Conservation (phyloP, 2,113 vertebrate species). For the Canis aureus region DNA sequence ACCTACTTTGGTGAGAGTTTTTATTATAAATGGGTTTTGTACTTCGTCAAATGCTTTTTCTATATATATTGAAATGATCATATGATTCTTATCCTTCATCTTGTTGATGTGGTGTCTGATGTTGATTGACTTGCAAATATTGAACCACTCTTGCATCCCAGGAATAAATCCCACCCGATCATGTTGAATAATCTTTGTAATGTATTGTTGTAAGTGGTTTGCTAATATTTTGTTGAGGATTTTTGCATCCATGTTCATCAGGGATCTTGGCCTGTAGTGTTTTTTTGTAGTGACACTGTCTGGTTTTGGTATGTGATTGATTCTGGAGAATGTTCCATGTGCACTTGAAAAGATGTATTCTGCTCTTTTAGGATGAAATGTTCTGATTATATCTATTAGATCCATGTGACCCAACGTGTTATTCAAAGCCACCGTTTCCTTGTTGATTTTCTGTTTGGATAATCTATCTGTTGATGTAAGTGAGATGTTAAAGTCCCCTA, state of each 20-base stretch:
- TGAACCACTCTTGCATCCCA: background rate
- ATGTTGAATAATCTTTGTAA: background rate
- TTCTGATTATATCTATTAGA: background rate
- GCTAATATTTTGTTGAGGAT: background rate
- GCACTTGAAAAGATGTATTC: background rate
- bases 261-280: background rate
- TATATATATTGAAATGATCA: background rate
- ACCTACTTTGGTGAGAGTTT: background rate
- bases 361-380: background rate
- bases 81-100: background rate
- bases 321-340: background rate
- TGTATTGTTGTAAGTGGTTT: background rate
- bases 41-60: background rate
- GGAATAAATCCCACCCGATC: background rate
- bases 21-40: background rate
- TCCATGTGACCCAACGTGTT: background rate
- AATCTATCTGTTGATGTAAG: background rate
- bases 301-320: background rate
- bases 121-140: background rate
- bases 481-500: background rate
- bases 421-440: background rate
- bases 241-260: background rate
- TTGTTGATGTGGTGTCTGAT: background rate
- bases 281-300: background rate
- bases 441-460: background rate